Evolutionary conservation across 2,888 invertebrate genomes (phyloP).

Genomic region (Caenorhabditis afra): DNA sequence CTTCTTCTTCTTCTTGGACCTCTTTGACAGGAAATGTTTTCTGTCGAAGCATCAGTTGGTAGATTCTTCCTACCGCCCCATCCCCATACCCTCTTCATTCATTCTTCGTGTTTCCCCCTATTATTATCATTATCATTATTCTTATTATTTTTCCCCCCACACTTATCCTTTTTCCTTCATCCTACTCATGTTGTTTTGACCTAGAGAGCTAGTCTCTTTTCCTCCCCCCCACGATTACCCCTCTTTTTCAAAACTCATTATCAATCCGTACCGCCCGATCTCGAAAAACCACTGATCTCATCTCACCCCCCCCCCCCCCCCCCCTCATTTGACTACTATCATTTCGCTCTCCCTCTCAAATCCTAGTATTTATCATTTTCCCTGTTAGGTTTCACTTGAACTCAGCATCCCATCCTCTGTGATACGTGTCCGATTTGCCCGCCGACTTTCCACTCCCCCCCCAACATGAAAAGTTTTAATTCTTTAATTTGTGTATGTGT

Average conservation of each 20-base stretch:
- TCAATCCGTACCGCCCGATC: slow-evolving; percentile 28
- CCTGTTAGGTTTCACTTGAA: background rate
- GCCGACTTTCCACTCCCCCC: too few species aligned
- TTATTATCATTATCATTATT: slow-evolving; percentile 8
- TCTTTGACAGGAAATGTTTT: slow-evolving; percentile 39
- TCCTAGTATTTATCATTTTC: slow-evolving; percentile 20
- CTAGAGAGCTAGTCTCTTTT: slow-evolving; percentile 27
- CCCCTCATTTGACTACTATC: slow-evolving; percentile 1
- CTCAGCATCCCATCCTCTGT: too few species aligned
- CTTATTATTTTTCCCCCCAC: slow-evolving; percentile 3
- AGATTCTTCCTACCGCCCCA: slow-evolving; percentile 55
- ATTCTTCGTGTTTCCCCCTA: background rate
- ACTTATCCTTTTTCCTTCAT: background rate
- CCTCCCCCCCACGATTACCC: slow-evolving; percentile 19
- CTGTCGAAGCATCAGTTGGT: slow-evolving; percentile 43
- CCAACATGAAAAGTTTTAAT: too few species aligned
- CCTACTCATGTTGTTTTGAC: slow-evolving; percentile 54
- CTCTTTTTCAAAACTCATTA: slow-evolving; percentile 43
- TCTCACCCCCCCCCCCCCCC: slow-evolving; percentile 25
- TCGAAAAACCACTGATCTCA: slow-evolving; percentile 51
- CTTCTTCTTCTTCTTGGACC: background rate
- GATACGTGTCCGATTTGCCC: too few species aligned
- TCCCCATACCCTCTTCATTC: slow-evolving; percentile 39
- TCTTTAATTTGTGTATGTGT: too few species aligned
- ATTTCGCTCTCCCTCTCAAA: background rate